Evolutionary conservation across 2,797 vertebrate genomes (phyloP).

Genomic region (Meda fulgida): DNA sequence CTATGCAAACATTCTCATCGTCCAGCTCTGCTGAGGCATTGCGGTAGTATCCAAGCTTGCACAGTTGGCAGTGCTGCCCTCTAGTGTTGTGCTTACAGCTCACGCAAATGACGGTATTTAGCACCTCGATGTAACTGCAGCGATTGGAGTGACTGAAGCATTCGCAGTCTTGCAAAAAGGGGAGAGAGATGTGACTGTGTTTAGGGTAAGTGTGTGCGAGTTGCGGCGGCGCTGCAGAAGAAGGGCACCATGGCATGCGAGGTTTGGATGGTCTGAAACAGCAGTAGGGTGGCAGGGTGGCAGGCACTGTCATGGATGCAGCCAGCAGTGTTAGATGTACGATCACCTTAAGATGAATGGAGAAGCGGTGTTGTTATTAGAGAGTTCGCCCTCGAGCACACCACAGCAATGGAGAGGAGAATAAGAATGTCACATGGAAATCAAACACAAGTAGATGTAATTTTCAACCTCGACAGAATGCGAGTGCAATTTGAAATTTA

Average conservation of each 20-base stretch:
- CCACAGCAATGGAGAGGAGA: constrained; percentile 50
- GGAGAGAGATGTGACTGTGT: constrained; percentile 78
- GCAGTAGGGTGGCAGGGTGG: constrained; percentile 57
- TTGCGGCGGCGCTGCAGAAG: constrained; percentile 73
- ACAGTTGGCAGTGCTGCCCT: constrained; percentile 99
- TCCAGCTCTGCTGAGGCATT: constrained; percentile 97
- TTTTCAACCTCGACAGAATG: constrained; percentile 54
- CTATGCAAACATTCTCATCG: constrained; percentile 99
- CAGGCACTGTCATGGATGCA: constrained; percentile 62
- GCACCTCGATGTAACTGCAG: constrained; percentile 99
- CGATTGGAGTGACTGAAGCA: constrained; percentile 99
- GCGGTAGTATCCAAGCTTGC: constrained; percentile 99
- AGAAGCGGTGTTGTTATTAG: constrained; percentile 69
- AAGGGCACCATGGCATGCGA: constrained; percentile 81
- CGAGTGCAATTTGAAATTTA: constrained; percentile 43
- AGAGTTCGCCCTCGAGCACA: constrained; percentile 36
- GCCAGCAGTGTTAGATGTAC: constrained; percentile 64
- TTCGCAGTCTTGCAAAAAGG: constrained; percentile 97
- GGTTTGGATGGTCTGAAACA: constrained; percentile 77
- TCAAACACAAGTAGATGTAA: constrained; percentile 61
- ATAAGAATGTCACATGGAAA: constrained; percentile 63
- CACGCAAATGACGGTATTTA: constrained; percentile 99
- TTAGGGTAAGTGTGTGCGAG: constrained; percentile 63
- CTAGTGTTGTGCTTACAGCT: constrained; percentile 99
- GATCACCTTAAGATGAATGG: constrained; percentile 58